Base-by-base conservation (phyloP, 2,888 invertebrate genomes). In the Leptopilina myrica region DNA sequence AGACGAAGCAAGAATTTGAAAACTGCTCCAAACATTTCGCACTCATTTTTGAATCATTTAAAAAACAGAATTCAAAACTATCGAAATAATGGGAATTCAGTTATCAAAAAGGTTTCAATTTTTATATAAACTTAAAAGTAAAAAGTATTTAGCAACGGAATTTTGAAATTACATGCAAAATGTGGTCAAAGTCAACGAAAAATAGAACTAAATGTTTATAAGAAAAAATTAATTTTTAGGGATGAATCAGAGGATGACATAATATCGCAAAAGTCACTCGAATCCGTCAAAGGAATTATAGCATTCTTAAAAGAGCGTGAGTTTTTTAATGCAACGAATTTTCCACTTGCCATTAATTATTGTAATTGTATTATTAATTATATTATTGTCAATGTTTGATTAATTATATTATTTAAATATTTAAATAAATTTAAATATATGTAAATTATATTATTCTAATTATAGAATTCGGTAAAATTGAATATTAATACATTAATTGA, bases 221-320 rank as follows among this genome's bases (percentile, higher is more conserved):
- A 0, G 0, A 20, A 2, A 20, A 62, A 62, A 62, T 9, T 20
- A 8, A 15, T 49, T 33, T 33, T 33, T 15, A 73, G 53, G 49
- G 40, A 15, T 33, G 64, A n/a, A 33, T 76, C 78, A 8, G 65
- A 69, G 20, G 87, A 89, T 62, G 92, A 92, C 40, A 92, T 92
- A 76, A 92, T 93, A 84, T 90, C 92, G 14, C 90, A 90, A 86
- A 91, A 91, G 80, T 92, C 92, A 46, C 83, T 93, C 76, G 87
- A 87, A 43, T 92, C 92, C 3, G 91, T 93, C 4, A 88, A 90
- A 81, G 90, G 91, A 81, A 87, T 92, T 75, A 90, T 92, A 64
- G 82, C 85, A 69, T 90, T 91, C 80, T 86, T 93, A 81, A 92
- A 92, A 86, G 88, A 90, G 86, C 92, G 92, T 92, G 89, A 89